A percentile compares a stretch with the other conserved stretches of the same genome.
These are phyloP conservation scores for Acholoe squamosa DNA, from an alignment of 2,888 invertebrate species.

Conservation along the genomic window DNA sequence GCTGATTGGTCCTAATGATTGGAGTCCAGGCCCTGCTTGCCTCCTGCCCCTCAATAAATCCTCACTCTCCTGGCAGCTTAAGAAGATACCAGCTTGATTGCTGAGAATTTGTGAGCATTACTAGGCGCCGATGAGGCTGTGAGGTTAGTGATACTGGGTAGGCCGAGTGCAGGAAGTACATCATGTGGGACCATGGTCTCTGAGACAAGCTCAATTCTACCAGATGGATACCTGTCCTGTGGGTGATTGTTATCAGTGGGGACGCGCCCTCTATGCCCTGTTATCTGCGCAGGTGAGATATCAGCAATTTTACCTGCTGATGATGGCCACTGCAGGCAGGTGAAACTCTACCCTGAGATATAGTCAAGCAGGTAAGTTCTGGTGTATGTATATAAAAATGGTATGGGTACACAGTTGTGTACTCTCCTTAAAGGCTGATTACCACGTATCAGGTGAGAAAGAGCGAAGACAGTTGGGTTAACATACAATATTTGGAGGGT, in stretches of 20 bases:
- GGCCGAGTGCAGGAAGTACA: neutral
- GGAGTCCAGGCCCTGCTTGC: neutral
- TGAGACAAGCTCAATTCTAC: neutral
- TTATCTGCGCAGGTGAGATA: slow-evolving; percentile 44
- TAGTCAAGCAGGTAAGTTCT: neutral
- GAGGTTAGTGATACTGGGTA: neutral
- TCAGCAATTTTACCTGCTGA: neutral
- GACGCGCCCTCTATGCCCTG: neutral
- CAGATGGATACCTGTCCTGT: neutral
- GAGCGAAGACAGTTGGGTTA: too few relatives aligned
- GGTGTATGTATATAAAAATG: neutral
- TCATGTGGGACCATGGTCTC: slow-evolving; percentile 1
- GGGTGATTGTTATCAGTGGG: slow-evolving; percentile 8
- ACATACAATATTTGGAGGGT: too few relatives aligned
- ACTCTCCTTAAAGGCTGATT: neutral
- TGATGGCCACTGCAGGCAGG: neutral
- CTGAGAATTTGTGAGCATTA: neutral
- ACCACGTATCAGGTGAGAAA: slow-evolving; percentile 9
- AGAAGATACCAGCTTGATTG: slow-evolving; percentile 44
- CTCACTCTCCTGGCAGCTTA: neutral
- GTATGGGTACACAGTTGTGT: neutral
- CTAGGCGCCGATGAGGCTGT: neutral
- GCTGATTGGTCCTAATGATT: slow-evolving; percentile 32
- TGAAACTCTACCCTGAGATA: neutral
- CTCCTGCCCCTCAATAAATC: slow-evolving; percentile 37